A percentile compares a stretch with the other conserved stretches of the same genome.
Evolutionary conservation across 2,797 vertebrate species (phyloP).

Genomic region (Enteromius unitaeniatus): DNA sequence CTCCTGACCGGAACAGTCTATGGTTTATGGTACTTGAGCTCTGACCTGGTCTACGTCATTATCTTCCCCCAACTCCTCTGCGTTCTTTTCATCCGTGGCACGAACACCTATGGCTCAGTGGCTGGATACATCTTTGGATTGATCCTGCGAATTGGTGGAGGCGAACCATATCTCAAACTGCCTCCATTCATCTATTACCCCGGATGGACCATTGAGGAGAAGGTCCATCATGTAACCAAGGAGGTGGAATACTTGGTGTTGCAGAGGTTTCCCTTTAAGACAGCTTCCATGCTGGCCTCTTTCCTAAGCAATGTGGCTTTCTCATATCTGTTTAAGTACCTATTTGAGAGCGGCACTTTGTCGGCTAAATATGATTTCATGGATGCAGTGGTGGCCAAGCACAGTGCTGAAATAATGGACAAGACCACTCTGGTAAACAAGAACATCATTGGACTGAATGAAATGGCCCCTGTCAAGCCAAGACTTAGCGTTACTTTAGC

Average conservation of each 20-base stretch:
- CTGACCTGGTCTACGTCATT: slow-evolving; percentile 96
- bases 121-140: slow-evolving; percentile 91
- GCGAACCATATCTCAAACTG: slow-evolving; percentile 91
- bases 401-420: slow-evolving; percentile 97
- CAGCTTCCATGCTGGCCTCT: slow-evolving; percentile 89
- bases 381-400: slow-evolving; percentile 91
- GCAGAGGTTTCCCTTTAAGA: slow-evolving; percentile 96
- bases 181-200: slow-evolving; percentile 95
- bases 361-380: slow-evolving; percentile 93
- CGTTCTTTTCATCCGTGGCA: slow-evolving; percentile 93
- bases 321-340: slow-evolving; percentile 93
- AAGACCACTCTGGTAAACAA: slow-evolving; percentile 93
- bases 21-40: slow-evolving; percentile 98
- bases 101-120: slow-evolving; percentile 95
- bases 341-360: slow-evolving; percentile 93
- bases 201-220: slow-evolving; percentile 83
- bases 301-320: slow-evolving; percentile 87
- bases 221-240: slow-evolving; percentile 70
- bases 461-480: slow-evolving; percentile 90
- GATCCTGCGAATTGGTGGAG: slow-evolving; percentile 90
- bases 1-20: slow-evolving; percentile 92
- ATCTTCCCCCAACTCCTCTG: slow-evolving; percentile 97
- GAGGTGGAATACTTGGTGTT: slow-evolving; percentile 78
- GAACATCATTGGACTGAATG: slow-evolving; percentile 91
- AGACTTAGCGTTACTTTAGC: slow-evolving; percentile 88